These are phyloP conservation scores for Sphyrna mokarran DNA, from an alignment of 2,113 vertebrate genomes.

Conservation along the genomic window DNA sequence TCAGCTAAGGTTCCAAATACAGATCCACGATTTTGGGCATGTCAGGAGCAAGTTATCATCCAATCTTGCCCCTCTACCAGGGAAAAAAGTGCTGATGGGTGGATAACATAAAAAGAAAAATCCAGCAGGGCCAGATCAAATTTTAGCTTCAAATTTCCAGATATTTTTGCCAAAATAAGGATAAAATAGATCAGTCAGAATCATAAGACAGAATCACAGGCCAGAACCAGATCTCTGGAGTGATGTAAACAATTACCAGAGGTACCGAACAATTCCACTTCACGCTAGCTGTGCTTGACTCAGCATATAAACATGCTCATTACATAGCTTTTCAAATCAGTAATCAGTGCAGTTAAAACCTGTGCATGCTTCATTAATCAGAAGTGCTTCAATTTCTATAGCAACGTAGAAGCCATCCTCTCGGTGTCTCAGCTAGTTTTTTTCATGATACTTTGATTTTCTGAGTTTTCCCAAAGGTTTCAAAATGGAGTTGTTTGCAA, in stretches of 20 bases:
- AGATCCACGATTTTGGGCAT: background rate
- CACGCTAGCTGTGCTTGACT: background rate
- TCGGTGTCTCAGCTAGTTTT: too few relatives aligned
- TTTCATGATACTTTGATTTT: too few relatives aligned
- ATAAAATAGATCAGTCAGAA: background rate
- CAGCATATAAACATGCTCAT: background rate
- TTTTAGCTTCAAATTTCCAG: background rate
- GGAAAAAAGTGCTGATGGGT: background rate
- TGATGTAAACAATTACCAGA: background rate
- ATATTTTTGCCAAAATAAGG: background rate
- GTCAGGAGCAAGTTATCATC: background rate
- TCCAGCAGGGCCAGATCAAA: background rate
- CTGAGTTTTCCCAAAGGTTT: too few relatives aligned
- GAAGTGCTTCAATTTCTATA: background rate
- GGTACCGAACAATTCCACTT: background rate
- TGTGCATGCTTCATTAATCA: background rate
- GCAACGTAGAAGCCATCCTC: background rate
- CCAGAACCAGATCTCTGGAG: background rate
- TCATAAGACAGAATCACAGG: background rate
- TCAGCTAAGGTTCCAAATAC: background rate
- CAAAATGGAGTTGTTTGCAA: too few relatives aligned
- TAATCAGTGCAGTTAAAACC: background rate
- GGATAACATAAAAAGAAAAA: background rate
- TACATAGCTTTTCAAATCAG: background rate
- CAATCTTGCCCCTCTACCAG: background rate